phyloP scores from a whole-genome alignment of 2,113 vertebrate genomes.

The Lota lota region DNA sequence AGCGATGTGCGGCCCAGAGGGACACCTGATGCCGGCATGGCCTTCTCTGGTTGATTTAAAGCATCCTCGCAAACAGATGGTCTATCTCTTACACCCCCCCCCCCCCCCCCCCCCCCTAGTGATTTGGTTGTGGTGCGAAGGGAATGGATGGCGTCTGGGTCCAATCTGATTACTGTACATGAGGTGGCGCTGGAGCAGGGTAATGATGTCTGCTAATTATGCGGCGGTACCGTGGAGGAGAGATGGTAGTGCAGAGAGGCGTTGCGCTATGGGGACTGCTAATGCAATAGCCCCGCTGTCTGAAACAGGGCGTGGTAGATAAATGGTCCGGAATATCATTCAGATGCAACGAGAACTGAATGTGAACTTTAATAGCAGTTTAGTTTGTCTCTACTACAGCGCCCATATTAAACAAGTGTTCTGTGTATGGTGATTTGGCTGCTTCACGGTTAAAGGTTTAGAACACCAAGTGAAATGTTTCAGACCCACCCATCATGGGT shows the following conservation, averaged over 20 bases:
- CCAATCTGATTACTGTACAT: constrained; percentile 1
- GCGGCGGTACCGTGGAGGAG: background rate
- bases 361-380: too few species aligned
- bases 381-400: too few species aligned
- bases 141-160: background rate
- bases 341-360: too few species aligned
- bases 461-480: too few species aligned
- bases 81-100: too few species aligned
- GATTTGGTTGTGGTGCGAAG: background rate
- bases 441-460: too few species aligned
- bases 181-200: background rate
- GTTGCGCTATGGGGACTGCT: background rate
- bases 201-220: background rate
- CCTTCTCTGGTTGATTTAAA: background rate
- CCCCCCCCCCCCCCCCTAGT: background rate
- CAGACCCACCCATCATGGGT: too few species aligned
- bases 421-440: too few species aligned
- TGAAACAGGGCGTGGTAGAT: too few species aligned
- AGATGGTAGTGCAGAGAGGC: background rate
- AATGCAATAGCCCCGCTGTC: too few species aligned
- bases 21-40: background rate
- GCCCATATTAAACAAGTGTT: too few species aligned
- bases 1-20: background rate
- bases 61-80: background rate
- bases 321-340: too few species aligned